phyloP scores from a whole-genome alignment of 1,140 invertebrate species.

The Andricus grossulariae region DNA sequence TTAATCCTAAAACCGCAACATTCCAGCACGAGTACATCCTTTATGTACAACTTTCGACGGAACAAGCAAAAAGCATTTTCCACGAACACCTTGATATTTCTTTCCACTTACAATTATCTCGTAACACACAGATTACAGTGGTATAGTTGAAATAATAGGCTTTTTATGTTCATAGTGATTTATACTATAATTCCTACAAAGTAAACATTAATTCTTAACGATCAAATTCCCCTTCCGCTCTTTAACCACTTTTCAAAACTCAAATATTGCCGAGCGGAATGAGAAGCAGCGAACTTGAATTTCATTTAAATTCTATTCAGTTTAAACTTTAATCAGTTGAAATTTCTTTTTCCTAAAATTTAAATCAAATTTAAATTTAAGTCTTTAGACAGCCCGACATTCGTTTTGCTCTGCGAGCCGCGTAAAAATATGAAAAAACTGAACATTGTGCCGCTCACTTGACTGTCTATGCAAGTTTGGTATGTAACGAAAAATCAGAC shows the following conservation, averaged over 20 bases:
- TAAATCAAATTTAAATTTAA: no score
- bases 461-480: no score
- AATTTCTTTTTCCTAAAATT: no score
- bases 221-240: conserved; percentile 42
- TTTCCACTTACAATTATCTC: conserved; percentile 50
- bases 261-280: conserved; percentile 26
- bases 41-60: conserved; percentile 14
- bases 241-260: background rate
- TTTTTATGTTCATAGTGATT: conserved; percentile 49
- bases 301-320: no score
- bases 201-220: conserved; percentile 50
- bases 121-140: conserved; percentile 56
- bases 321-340: no score
- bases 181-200: conserved; percentile 54
- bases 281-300: conserved; percentile 8
- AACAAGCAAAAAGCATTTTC: conserved; percentile 35
- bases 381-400: no score
- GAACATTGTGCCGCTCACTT: no score
- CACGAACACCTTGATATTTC: conserved; percentile 39
- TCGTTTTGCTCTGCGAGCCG: no score
- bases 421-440: no score
- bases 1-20: conserved; percentile 9
- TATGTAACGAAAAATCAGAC: background rate
- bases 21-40: conserved; percentile 21
- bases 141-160: conserved; percentile 52